These are phyloP conservation scores for Phalera bucephala DNA, from an alignment of 2,888 invertebrate genomes.

Conservation along the genomic window DNA sequence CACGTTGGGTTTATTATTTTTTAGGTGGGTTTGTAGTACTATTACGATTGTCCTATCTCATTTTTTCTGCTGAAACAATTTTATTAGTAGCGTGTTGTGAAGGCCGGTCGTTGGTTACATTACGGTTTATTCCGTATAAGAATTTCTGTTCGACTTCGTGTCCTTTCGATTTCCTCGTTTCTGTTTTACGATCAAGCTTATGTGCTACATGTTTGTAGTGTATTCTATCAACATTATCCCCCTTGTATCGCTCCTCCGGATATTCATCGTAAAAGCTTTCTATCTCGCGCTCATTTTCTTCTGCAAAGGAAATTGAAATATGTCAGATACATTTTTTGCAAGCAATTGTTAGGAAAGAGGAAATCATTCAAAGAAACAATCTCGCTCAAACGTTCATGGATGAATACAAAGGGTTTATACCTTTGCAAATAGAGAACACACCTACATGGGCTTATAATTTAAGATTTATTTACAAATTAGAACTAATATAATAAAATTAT, in stretches of 20 bases:
- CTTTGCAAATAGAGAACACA: too few species aligned
- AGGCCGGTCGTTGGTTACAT: conserved; percentile 18
- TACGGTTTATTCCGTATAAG: conserved; percentile 13
- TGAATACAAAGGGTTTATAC: not conserved
- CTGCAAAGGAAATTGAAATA: conserved; percentile 51
- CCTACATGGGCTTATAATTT: too few species aligned
- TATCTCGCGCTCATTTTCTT: conserved; percentile 66
- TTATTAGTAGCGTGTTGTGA: conserved; percentile 4
- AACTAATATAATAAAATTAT: too few species aligned
- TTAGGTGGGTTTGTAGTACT: conserved; percentile 15
- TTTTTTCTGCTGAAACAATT: not conserved
- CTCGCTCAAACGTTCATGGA: conserved; percentile 11
- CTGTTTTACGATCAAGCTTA: conserved; percentile 34
- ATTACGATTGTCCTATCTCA: conserved; percentile 13
- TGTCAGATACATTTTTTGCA: conserved; percentile 28
- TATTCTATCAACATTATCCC: conserved; percentile 46
- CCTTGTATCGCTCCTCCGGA: conserved; percentile 46
- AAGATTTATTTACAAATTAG: too few species aligned
- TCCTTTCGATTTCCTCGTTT: conserved; percentile 27
- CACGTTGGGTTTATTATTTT: conserved; percentile 33
- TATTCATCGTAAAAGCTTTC: conserved; percentile 66
- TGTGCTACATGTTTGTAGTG: conserved; percentile 43
- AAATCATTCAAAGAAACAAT: conserved; percentile 14
- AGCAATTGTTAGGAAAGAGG: conserved; percentile 18
- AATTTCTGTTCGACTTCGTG: conserved; percentile 26